These are phyloP conservation scores for Drosophila funebris DNA, from an alignment of 1,140 invertebrate genomes.

Conservation along the genomic window DNA sequence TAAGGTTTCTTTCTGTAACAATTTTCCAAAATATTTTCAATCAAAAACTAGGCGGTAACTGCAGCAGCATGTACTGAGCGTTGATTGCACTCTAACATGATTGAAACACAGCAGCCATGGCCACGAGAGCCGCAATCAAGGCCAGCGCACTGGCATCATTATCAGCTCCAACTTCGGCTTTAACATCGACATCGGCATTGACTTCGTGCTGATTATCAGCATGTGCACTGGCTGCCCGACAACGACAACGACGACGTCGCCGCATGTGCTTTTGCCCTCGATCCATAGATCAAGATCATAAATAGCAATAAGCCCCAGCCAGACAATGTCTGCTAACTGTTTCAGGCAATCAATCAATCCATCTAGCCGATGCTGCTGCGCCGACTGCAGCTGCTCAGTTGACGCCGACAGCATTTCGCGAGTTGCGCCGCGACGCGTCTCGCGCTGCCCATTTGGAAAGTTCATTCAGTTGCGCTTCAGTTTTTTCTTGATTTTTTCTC, in stretches of 20 bases:
- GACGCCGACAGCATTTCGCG: constrained; percentile 52
- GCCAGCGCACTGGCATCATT: constrained; percentile 61
- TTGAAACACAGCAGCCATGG: constrained; percentile 39
- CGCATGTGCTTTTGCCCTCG: constrained; percentile 82
- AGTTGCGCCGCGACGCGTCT: constrained; percentile 45
- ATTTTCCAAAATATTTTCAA: constrained; percentile 73
- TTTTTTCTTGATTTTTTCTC: constrained; percentile 38
- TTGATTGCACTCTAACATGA: constrained; percentile 53
- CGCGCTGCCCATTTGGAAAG: constrained; percentile 75
- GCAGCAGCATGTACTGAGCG: constrained; percentile 36
- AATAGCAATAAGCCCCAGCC: constrained; percentile 81
- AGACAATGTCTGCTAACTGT: constrained; percentile 83
- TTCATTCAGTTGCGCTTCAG: constrained; percentile 76
- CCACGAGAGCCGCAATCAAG: constrained; percentile 58
- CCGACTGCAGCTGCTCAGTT: constrained; percentile 35
- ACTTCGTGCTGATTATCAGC: constrained; percentile 77
- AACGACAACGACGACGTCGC: constrained; percentile 50
- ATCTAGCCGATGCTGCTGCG: constrained; percentile 57
- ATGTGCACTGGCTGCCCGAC: constrained; percentile 70
- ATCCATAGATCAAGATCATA: constrained; percentile 84
- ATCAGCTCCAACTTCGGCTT: constrained; percentile 37
- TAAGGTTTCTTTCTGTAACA: constrained; percentile 65
- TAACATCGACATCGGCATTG: constrained; percentile 18
- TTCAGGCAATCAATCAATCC: constrained; percentile 83
- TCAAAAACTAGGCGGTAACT: constrained; percentile 64